Evolutionary conservation across 1,140 invertebrate genomes (phyloP), one percentile per base, ranked within the genome.

Genomic region (Sycobia sp.): DNA sequence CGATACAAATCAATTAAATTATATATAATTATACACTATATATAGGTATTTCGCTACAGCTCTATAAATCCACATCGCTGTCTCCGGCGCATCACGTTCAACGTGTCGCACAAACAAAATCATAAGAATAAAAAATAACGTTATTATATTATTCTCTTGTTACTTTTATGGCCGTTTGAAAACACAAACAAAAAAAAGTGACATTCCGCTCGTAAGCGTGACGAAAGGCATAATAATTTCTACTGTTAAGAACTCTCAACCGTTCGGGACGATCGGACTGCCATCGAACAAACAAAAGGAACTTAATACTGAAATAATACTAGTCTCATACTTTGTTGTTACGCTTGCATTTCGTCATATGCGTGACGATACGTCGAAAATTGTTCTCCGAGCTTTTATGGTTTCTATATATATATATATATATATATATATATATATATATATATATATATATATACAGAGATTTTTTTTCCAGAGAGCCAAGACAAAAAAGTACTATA

Each of bases 81-180:
- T 11, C 13, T 34, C 18, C n/a, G 36, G 41, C 47, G 47, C 55
- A 53, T 58, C 62, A 64, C 69, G 67, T 60, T 71, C 64, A 70
- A 71, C 69, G 65, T 69, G 62, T 53, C 56, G 69, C 59, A 29
- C 53, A 38, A 60, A 61, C 54, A 62, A 58, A 66, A 25, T 44
- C 20, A 36, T n/a, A 62, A 56, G 29, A 53, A 56, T 65, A 1
- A 34, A 50, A 56, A 39, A 56, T 34, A 50, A 61, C 3, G 16
- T 41, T 16, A 22, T 46, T 34, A 44, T 50, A 11, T 13, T 20
- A 29, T 55, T 14, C 14, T 29, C 4, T 46, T 9, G 18, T 32
- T 29, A 3, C n/a, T 11, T 4, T 32, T 14, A 23, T 14, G n/a
- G 53, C 4, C 2, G 1, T 25, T n/a, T n/a, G n/a, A n/a, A n/a